These are phyloP conservation scores for Teinopalpus imperialis DNA, from an alignment of 2,888 invertebrate species.

Conservation along the genomic window DNA sequence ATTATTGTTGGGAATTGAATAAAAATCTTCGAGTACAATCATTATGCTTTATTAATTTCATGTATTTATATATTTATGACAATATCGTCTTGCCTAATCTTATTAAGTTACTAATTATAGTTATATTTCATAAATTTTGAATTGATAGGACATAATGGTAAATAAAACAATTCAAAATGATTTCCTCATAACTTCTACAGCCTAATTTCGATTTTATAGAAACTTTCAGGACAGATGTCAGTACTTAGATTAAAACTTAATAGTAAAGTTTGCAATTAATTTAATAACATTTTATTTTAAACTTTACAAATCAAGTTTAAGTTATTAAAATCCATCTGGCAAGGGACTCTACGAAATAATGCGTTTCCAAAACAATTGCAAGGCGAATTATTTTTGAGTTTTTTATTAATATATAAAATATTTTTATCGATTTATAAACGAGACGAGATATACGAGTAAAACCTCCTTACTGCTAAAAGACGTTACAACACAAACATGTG, in stretches of 20 bases:
- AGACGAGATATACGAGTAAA: too few species aligned
- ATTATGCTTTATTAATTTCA: conserved; percentile 83
- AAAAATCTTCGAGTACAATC: conserved; percentile 76
- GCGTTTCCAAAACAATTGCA: conserved; percentile 33
- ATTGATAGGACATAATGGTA: conserved; percentile 80
- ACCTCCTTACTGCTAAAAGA: conserved; percentile 57
- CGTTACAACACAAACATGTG: conserved; percentile 62
- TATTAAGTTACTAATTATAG: conserved; percentile 81
- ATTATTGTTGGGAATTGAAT: conserved; percentile 38
- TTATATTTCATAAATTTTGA: conserved; percentile 80
- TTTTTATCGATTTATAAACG: too few species aligned
- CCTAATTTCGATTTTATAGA: conserved; percentile 33
- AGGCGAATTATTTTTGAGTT: conserved; percentile 26
- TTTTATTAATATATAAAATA: conserved; percentile 26
- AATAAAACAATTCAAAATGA: conserved; percentile 72
- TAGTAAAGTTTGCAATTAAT: conserved; percentile 59
- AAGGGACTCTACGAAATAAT: conserved; percentile 47
- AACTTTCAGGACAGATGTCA: conserved; percentile 57
- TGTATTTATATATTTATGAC: conserved; percentile 84
- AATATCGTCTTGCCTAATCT: conserved; percentile 83
- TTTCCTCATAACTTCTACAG: conserved; percentile 57
- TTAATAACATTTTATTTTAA: conserved; percentile 44
- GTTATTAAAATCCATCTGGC: conserved; percentile 63
- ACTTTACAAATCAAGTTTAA: conserved; percentile 61
- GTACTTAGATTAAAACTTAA: conserved; percentile 69